A percentile compares a stretch with the other conserved stretches of the same genome.
phyloP scores from a whole-genome alignment of 2,888 invertebrate species.

The Spilosoma lubricipeda region DNA sequence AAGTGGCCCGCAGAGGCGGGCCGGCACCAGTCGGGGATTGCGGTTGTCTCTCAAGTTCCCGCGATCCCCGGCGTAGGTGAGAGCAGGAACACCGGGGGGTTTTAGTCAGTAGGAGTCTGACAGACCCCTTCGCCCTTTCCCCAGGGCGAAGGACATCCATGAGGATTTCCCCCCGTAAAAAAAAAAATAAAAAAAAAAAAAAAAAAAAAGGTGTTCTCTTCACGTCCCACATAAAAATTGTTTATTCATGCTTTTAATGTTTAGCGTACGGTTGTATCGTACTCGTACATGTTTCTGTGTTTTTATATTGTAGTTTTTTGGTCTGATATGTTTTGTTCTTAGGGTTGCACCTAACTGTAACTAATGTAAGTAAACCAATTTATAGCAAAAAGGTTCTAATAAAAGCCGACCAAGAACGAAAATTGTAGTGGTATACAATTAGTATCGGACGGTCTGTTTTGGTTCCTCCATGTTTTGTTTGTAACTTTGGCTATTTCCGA shows the following conservation, averaged over 20 bases:
- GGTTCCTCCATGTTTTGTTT: background rate
- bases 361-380: background rate
- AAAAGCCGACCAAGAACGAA: background rate
- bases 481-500: background rate
- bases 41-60: too few relatives aligned
- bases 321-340: background rate
- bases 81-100: too few relatives aligned
- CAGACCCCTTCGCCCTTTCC: too few relatives aligned
- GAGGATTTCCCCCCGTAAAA: too few relatives aligned
- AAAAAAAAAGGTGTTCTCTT: conserved; percentile 2
- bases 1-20: too few relatives aligned
- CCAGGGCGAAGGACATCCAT: too few relatives aligned
- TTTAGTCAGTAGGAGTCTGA: too few relatives aligned
- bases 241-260: background rate
- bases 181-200: too few relatives aligned
- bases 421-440: background rate
- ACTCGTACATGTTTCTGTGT: background rate
- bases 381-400: background rate
- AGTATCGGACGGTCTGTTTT: background rate
- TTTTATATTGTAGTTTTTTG: background rate
- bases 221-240: background rate
- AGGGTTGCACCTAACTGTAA: background rate
- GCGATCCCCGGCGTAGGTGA: too few relatives aligned
- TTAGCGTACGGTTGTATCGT: background rate
- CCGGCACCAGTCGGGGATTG: too few relatives aligned